Base-by-base conservation (phyloP, 2,113 vertebrate genomes). In the Burhinus oedicnemus region DNA sequence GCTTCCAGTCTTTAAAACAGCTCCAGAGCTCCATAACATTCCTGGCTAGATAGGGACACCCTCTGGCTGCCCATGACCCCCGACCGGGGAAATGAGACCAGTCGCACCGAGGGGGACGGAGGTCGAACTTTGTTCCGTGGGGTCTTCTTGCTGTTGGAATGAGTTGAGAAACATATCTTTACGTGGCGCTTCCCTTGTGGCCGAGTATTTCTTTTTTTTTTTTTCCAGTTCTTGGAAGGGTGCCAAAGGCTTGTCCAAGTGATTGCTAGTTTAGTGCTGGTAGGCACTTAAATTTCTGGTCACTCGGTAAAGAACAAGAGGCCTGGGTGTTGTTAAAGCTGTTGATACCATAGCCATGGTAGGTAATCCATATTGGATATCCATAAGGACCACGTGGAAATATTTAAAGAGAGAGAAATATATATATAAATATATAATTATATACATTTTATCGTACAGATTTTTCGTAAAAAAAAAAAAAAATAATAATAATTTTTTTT, bases 331-430 rank as follows among this genome's bases (percentile, higher is more conserved):
- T 90, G 94, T 94, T 93, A 96, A 95, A 97, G 96, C 97, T 96
- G 97, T 98, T 72, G 77, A 93, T 95, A 95, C 98, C 97, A 96
- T 97, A 94, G 96, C 96, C 97, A 97, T 98, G 98, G 98, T 98
- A 98, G 98, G 98, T 99, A 99, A 99, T 99, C 99, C 99, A 99
- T 99, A 99, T 99, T 99, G 99, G 99, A 99, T 99, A 97, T 98
- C 98, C 97, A 96, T 98, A 98, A 98, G 98, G 98, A 98, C 98
- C 98, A 96, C 94, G 94, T 98, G 98, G 95, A 98, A 97, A 97
- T 98, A 98, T 98, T 98, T 98, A 98, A 98, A 98, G 98, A 97
- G 97, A 98, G 98, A 98, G 98, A 94, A 97, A 98, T 99, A 98
- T 98, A 99, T 98, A 98, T 98, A 98, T 98, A 97, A 96, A 98